These are phyloP conservation scores for Percina caprodes DNA, from an alignment of 2,113 vertebrate genomes.

Conservation along the genomic window DNA sequence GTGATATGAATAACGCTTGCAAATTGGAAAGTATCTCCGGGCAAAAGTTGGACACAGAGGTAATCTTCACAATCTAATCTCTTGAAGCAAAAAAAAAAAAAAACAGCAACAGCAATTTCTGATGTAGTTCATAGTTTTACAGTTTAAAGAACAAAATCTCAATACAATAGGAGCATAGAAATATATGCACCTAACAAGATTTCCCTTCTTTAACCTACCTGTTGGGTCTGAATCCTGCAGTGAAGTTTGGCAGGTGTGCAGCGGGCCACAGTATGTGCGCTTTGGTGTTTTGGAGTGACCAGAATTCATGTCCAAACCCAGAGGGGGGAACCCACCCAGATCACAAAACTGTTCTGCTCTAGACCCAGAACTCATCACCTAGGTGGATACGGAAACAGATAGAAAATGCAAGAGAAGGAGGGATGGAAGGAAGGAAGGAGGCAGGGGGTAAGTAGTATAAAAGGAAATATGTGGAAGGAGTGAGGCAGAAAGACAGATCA, in stretches of 20 bases:
- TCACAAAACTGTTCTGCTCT: slow-evolving; percentile 57
- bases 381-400: slow-evolving; percentile 58
- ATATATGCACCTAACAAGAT: slow-evolving; percentile 19
- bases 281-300: slow-evolving; percentile 28
- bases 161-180: slow-evolving; percentile 30
- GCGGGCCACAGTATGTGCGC: slow-evolving; percentile 38
- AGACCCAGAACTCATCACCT: slow-evolving; percentile 58
- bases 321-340: slow-evolving; percentile 59
- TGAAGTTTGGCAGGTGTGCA: slow-evolving; percentile 21
- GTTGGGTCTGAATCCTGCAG: slow-evolving; percentile 20
- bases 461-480: slow-evolving; percentile 24
- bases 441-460: neutral
- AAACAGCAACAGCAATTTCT: slow-evolving; percentile 53
- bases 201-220: slow-evolving; percentile 61
- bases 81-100: slow-evolving; percentile 43
- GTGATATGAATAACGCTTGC: slow-evolving; percentile 78
- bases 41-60: slow-evolving; percentile 79
- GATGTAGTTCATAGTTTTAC: slow-evolving; percentile 44
- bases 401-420: slow-evolving; percentile 18
- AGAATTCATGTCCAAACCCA: slow-evolving; percentile 55
- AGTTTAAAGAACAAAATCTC: slow-evolving; percentile 2
- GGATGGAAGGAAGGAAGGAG: slow-evolving; percentile 2
- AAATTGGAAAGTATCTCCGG: slow-evolving; percentile 81
- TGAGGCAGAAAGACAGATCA: slow-evolving; percentile 14
- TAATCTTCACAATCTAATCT: slow-evolving; percentile 81